Base-by-base conservation (phyloP, 2,797 vertebrate genomes). In the Sebastes vulpes region DNA sequence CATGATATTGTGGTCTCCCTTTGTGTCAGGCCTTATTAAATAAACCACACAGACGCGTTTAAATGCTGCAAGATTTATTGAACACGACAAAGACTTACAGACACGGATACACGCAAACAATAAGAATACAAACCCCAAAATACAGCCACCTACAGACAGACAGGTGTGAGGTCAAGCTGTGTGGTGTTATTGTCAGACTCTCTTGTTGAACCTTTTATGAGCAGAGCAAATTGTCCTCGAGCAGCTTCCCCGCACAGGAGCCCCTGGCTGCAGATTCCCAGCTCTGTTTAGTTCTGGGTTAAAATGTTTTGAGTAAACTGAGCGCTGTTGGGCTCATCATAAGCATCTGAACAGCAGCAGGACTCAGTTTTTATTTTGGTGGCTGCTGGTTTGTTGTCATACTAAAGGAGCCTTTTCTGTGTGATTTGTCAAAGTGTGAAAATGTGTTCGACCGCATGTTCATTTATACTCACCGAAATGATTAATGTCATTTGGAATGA, bases 241-340 rank as follows among this genome's bases (percentile, higher is more conserved):
- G 59, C 65, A 29, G 21, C 71, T 65, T 72, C 72, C 67, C 66
- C 65, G 80, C 75, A 38, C 77, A 82, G 66, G 38, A 74, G 75
- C 66, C 31, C 29, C 65, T 21, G 82, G 77, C 82, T 67, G 66
- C 87, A 87, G 87, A 86, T 61, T 8, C 29, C 57, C 66, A 16
- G 75, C 52, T 91, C 76, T 95, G 91, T 96, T 94, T 94, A 92
- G 78, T 63, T 78, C 75, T 59, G 77, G n/a, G 16, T 87, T 92
- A 91, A 95, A 94, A 84, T 56, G 18, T 93, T 93, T 91, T 91
- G 81, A 81, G 84, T 93, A 94, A 94, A 95, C 92, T 60, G 42
- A 87, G 74, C 18, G 1, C 71, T 81, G 69, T 68, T 25, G 56
- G 46, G 18, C 68, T 77, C 75, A 58, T 73, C 63, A 20, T 50